phyloP scores from a whole-genome alignment of 2,797 vertebrate genomes.

The Apogon talboti region DNA sequence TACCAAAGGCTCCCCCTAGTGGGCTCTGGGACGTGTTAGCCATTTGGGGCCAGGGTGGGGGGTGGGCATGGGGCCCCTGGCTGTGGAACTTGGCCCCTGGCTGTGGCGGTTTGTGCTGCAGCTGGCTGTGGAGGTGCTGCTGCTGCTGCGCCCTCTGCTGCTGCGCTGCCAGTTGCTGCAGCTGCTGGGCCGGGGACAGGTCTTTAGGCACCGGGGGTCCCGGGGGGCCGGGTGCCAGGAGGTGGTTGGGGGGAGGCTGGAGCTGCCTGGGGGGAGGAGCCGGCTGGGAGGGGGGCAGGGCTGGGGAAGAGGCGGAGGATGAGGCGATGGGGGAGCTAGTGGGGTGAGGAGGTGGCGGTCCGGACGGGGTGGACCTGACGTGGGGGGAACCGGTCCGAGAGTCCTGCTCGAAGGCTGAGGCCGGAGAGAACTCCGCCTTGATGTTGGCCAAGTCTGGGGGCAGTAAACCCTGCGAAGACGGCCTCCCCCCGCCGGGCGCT shows the following conservation, averaged over 20 bases:
- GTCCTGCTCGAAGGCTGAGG: conserved; percentile 90
- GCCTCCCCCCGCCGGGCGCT: conserved; percentile 27
- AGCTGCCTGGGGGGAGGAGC: conserved; percentile 85
- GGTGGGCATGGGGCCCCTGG: conserved; percentile 80
- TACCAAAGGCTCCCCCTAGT: conserved; percentile 84
- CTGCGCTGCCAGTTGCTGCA: conserved; percentile 94
- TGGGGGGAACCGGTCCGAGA: conserved; percentile 88
- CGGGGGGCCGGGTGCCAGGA: conserved; percentile 75
- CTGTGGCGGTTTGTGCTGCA: conserved; percentile 78
- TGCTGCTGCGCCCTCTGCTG: conserved; percentile 85
- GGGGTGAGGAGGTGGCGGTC: conserved; percentile 86
- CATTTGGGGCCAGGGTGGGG: conserved; percentile 86
- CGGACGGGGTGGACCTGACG: conserved; percentile 86
- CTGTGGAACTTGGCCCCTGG: conserved; percentile 75
- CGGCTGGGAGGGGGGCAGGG: conserved; percentile 77
- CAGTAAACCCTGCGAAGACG: conserved; percentile 84
- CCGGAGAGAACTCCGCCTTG: conserved; percentile 94
- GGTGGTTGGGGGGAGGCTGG: conserved; percentile 77
- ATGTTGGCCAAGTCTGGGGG: conserved; percentile 87
- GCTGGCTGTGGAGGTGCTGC: conserved; percentile 90
- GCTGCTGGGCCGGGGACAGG: conserved; percentile 94
- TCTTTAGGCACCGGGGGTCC: conserved; percentile 87
- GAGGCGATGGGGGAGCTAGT: conserved; percentile 85
- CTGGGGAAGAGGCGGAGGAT: conserved; percentile 84
- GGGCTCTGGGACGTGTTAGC: conserved; percentile 87